Conservation (phyloP, 1,140 invertebrate genomes). For the Drosophila sechellia region DNA sequence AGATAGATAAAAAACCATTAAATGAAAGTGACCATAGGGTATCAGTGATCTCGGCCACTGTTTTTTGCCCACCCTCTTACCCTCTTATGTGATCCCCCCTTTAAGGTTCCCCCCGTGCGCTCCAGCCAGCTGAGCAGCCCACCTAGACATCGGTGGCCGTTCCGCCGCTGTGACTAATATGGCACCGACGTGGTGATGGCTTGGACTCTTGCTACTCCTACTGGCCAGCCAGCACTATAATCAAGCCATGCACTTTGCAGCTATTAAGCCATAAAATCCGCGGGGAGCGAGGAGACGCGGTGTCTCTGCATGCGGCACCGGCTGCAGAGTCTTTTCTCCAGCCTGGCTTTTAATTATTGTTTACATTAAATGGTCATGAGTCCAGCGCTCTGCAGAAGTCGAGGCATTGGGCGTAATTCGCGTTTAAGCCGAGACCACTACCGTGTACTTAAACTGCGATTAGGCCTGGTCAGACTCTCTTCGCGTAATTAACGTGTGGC, state of each 20-base stretch:
- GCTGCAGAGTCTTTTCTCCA: constrained; percentile 28
- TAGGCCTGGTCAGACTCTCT: constrained; percentile 48
- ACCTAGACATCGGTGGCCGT: constrained; percentile 40
- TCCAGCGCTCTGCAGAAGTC: constrained; percentile 42
- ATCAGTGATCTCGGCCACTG: neutral
- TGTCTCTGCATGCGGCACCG: constrained; percentile 25
- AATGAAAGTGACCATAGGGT: neutral
- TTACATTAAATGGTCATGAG: constrained; percentile 83
- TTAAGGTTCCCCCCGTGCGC: neutral
- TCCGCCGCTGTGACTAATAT: constrained; percentile 51
- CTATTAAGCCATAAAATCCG: constrained; percentile 72
- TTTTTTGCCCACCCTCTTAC: neutral
- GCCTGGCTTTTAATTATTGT: constrained; percentile 77
- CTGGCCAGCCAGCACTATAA: constrained; percentile 43
- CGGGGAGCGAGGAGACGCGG: constrained; percentile 7
- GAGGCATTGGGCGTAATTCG: constrained; percentile 78
- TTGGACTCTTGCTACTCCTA: constrained; percentile 17
- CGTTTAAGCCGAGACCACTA: constrained; percentile 70
- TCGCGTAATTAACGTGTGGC: constrained; percentile 57
- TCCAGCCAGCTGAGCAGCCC: constrained; percentile 11
- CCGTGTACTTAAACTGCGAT: constrained; percentile 80
- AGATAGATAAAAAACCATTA: too few relatives aligned
- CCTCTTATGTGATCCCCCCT: constrained; percentile 23
- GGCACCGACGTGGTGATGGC: constrained; percentile 37
- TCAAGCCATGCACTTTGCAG: constrained; percentile 69